Base-by-base conservation (phyloP, 2,113 vertebrate species). In the Halcyon malimbica region DNA sequence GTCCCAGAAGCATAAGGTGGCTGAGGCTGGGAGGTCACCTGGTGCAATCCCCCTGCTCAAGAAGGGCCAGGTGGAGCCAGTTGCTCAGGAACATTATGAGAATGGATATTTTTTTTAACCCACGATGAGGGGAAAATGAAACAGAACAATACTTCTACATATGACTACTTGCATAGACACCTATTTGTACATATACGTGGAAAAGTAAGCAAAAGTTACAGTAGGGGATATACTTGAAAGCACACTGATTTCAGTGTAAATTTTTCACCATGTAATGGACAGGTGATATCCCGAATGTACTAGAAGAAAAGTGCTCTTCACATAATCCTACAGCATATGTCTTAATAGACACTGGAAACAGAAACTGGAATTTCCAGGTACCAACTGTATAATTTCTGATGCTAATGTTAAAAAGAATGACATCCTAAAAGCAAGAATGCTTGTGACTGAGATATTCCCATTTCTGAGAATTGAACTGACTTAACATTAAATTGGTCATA, bases 151-250 rank as follows among this genome's bases (percentile, higher is more conserved):
- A 62, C 13, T 35, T 67, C 25, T 57, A 51, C 6, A 13, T 48
- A 82, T 10, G 48, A 0, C 0, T 18, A 28, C 10, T 17, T 65
- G 53, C 48, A 37, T 11, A 33, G 23, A 20, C 21, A 37, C 17
- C 33, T 8, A 51, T 13, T 42, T 53, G 33, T 21, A 41, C 29
- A 28, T 19, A 51, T 9, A 23, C 9, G 19, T 41, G n/a, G 28
- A 74, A 81, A 65, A 70, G 31, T 11, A 62, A 13, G 37, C 11
- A 56, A 59, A 77, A 75, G 20, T 33, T 57, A 28, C 28, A 74
- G 12, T 4, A 28, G 13, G 5, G 11, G 10, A 69, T 29, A 26
- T 48, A 57, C 54, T 11, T 67, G 77, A 81, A 93, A 63, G 11
- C 37, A 77, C 9, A 31, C 11, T 12, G 29, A 56, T 68, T 79